Base-by-base conservation (phyloP, 1,140 invertebrate species). In the Aricia agestis region DNA sequence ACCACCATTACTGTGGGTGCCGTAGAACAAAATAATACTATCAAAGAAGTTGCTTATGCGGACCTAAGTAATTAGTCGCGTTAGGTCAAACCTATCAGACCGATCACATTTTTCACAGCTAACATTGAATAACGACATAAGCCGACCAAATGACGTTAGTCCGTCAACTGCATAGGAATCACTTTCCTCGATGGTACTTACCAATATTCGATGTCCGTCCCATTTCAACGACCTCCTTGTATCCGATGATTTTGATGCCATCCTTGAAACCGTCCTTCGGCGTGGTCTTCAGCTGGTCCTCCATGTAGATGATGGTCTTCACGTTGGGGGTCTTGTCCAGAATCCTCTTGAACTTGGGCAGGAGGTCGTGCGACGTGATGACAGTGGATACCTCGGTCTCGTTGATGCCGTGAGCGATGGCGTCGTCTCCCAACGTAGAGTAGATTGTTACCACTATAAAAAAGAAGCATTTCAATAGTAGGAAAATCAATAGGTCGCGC, bases 351-450 rank as follows among this genome's bases (percentile, higher is more conserved):
- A 99, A 96, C 92, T 98, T 99, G 17, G 97, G 96, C 79, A 98
- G 87, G 41, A 98, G 92, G 69, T 98, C 97, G 81, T 96, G 95
- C 18, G 96, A 96, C 6, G 97, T 98, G 76, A 99, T 97, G 13
- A 98, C 95, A 13, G 96, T 95, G 63, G 94, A 95, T 0, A 98
- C 98, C 92, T 99, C 97, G 2, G 98, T 99, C 93, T 99, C 98
- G 86, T 98, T 99, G 75, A 99, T 96, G 75, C 93, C 98, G 87
- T 99, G 98, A 0, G 97, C 95, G 63, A 99, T 96, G 4, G 98
- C 98, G 7, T 99, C 98, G 78, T 99, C 97, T 5, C 98, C 98
- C 0, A 99, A 93, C 0, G 98, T 99, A 1, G 98, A 97, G 87
- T 99, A 99, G 72, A 99, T 95, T 0, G 98, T 99, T 0, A 99